Conservation (phyloP, 2,888 invertebrate species). For the Volucella zonaria region DNA sequence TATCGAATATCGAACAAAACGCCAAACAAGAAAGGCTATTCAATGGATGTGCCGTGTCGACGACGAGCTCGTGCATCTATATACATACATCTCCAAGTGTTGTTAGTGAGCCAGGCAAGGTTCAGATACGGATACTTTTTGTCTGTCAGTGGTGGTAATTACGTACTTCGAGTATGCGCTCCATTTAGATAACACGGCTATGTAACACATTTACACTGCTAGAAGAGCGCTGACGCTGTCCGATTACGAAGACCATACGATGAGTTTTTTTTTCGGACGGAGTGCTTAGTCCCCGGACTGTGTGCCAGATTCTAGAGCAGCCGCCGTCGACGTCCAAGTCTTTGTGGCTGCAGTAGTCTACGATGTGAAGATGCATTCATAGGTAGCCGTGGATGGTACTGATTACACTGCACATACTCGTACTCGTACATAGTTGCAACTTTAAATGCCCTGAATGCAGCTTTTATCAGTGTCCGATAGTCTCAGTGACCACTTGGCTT, state of each 20-base stretch:
- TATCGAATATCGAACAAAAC: not conserved
- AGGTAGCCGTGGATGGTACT: conserved; percentile 30
- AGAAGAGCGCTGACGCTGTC: conserved; percentile 57
- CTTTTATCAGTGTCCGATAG: conserved; percentile 61
- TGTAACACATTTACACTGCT: conserved; percentile 41
- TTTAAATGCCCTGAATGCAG: conserved; percentile 49
- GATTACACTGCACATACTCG: conserved; percentile 30
- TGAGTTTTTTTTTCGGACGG: conserved; percentile 29
- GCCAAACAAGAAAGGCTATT: conserved; percentile 32
- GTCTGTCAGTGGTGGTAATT: conserved; percentile 29
- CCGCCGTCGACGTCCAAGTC: not conserved
- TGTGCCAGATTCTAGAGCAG: conserved; percentile 44
- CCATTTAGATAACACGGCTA: conserved; percentile 69
- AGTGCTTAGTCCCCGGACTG: not conserved
- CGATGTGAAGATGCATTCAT: conserved; percentile 28
- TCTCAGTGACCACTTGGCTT: conserved; percentile 19
- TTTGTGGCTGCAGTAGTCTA: not conserved
- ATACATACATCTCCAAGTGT: no score
- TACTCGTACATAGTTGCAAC: conserved; percentile 15
- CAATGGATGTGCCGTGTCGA: conserved; percentile 37
- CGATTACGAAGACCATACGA: conserved; percentile 48
- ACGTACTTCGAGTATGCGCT: conserved; percentile 51
- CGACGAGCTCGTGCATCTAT: conserved; percentile 12
- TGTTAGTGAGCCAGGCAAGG: no score
- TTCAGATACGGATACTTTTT: conserved; percentile 14